Percentiles rank a stretch among this genome's conserved stretches.
Conservation (phyloP, 2,113 vertebrate species). For the crab-eating macaque (Macaca fascicularis) region T2T-MFA8v1.1 NC_088387.1:109659501-109660000, state of each 20-base stretch:
- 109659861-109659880: not conserved
- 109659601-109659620: not conserved
- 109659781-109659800: not conserved
- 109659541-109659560: not conserved
- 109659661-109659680: not conserved
- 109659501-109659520: not conserved
- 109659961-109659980: not conserved
- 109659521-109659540: not conserved
- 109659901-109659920: not conserved
- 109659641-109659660: not conserved
- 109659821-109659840: not conserved
- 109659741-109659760: not conserved
- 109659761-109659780: not conserved
- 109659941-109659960: not conserved
- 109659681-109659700: not conserved
- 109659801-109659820: not conserved
- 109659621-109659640: not conserved
- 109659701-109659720: not conserved
- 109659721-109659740: not conserved
- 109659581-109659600: not conserved
- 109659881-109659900: not conserved
- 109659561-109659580: not conserved
- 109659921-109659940: not conserved
- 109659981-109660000: not conserved
- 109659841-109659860: not conserved